phyloP scores from a whole-genome alignment of 2,888 invertebrate species.

The Galeopsomyia nigrocyanea region DNA sequence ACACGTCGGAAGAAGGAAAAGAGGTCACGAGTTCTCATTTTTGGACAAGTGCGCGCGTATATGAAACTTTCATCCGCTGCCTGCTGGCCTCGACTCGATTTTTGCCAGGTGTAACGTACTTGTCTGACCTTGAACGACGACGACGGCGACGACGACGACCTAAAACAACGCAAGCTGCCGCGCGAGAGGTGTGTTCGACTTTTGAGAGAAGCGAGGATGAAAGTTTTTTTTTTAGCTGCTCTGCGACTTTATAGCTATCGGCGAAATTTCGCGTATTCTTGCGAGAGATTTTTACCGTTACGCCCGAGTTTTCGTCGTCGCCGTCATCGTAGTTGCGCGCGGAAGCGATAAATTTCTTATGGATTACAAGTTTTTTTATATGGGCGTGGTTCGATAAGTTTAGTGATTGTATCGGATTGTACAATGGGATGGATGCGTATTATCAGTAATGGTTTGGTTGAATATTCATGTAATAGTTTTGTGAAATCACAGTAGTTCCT shows the following conservation, averaged over 20 bases:
- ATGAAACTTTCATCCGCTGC: constrained; percentile 44
- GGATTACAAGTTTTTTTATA: too few species aligned
- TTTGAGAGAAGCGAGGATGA: constrained; percentile 17
- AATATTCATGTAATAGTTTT: too few species aligned
- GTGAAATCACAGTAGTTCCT: too few species aligned
- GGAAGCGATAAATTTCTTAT: not conserved
- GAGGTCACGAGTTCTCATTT: constrained; percentile 24
- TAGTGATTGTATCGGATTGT: too few species aligned
- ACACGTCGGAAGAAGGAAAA: constrained; percentile 33
- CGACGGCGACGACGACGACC: constrained; percentile 28
- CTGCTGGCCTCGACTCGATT: constrained; percentile 27
- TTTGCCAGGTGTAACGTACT: constrained; percentile 42
- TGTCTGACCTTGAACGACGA: constrained; percentile 50
- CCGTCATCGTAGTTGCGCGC: not conserved
- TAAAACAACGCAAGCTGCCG: constrained; percentile 22
- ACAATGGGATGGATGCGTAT: too few species aligned
- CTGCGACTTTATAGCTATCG: not conserved
- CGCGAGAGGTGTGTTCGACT: constrained; percentile 23
- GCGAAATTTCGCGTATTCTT: constrained; percentile 19
- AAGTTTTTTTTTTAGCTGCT: constrained; percentile 1
- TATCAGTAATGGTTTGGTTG: too few species aligned
- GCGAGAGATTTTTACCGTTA: constrained; percentile 3
- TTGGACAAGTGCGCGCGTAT: constrained; percentile 3
- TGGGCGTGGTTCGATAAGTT: too few species aligned
- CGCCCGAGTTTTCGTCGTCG: not conserved